Evolutionary conservation across 1,140 invertebrate species (phyloP), one percentile per base, ranked within the genome.

Genomic region (Bicyclus anynana): DNA sequence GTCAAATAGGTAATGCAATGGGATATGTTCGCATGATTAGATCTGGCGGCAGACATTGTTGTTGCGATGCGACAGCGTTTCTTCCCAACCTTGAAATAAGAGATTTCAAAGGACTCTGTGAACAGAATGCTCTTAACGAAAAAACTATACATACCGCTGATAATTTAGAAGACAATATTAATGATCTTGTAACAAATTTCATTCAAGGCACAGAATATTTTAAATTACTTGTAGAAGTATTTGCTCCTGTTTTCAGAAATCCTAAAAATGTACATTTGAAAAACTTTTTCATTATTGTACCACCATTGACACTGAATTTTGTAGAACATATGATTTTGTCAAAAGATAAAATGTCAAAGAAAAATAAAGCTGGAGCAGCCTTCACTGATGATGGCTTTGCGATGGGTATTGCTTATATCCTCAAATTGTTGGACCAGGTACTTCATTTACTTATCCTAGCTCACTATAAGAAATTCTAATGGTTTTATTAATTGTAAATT

Each of bases 361-460:
- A 97, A 72, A 96, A 97, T 70, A 94, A 95, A 78, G 84, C 92
- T 12, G 95, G 94, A 18, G 95, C 96, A 53, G 92, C 96, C 2
- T 99, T 99, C 84, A 98, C 97, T 5, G 98, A 99, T 89, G 98
- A 99, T 89, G 98, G 98, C 27, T 99, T 99, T 90, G 95, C 97
- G 18, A 97, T 99, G 92, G 98, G 98, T 12, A 81, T 95, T 2
- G 93, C 94, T 2, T 95, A 94, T 58, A 93, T 95, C 62, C 89
- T 94, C 33, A 93, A 92, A 69, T 80, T 95, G 59, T 78, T 95
- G 9, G 90, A 94, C 79, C 94, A 95, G 81, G 91, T 91, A 68
- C 9, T 44, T 44, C 0, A 23, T 7, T 27, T 27, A 27, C 7
- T 26, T 26, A 26, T 27, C 10, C 10, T 9, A 27, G 10, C 10